These are phyloP conservation scores for Dyspetes luteomarginatus DNA, from an alignment of 2,888 invertebrate species.

Conservation along the genomic window DNA sequence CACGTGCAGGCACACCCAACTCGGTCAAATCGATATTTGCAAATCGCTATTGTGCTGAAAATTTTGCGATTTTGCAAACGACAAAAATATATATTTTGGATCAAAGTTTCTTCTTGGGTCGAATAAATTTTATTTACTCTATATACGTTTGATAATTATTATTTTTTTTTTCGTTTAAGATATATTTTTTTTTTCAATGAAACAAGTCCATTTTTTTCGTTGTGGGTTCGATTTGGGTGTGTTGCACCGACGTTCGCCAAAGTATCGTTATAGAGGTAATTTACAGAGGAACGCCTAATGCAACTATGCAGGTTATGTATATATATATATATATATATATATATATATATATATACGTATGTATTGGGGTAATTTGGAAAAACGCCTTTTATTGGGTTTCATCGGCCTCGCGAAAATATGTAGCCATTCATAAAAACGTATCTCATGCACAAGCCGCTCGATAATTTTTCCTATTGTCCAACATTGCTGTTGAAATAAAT, in stretches of 20 bases:
- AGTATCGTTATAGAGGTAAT: constrained; percentile 55
- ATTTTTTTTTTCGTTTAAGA: background rate
- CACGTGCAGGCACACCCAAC: constrained; percentile 43
- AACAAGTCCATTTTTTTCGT: too few relatives aligned
- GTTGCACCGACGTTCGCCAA: constrained; percentile 17
- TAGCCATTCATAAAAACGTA: too few relatives aligned
- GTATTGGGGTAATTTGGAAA: too few relatives aligned
- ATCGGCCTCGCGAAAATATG: too few relatives aligned
- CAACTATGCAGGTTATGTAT: constrained; percentile 14
- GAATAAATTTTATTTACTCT: too few relatives aligned
- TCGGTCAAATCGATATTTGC: constrained; percentile 21
- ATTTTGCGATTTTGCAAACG: background rate
- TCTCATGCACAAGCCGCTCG: too few relatives aligned
- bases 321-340: background rate
- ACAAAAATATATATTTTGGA: background rate
- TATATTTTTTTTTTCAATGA: background rate
- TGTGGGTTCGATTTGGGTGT: background rate
- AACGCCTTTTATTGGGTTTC: too few relatives aligned
- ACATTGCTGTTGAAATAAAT: too few relatives aligned
- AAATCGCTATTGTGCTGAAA: background rate
- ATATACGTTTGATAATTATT: too few relatives aligned
- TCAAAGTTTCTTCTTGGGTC: too few relatives aligned
- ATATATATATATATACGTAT: background rate
- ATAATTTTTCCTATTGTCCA: too few relatives aligned
- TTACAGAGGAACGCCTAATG: constrained; percentile 59